Evolutionary conservation across 2,888 invertebrate genomes (phyloP), one percentile per base, ranked within the genome.

Genomic region (Orthosia gracilis): DNA sequence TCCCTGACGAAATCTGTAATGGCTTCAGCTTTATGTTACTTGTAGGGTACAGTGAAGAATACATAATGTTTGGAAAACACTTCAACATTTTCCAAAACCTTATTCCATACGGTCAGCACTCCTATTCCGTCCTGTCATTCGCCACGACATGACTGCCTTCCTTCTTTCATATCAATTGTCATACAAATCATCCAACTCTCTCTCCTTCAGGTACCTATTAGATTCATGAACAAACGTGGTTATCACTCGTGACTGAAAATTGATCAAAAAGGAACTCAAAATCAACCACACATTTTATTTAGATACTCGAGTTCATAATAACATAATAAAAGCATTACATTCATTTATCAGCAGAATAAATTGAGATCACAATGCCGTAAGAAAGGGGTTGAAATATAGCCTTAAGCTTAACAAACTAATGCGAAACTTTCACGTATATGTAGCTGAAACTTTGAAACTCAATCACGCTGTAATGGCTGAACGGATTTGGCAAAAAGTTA

Each of bases 401-500:
- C 52, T 1, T 12, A 21, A 68, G 76, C 76, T 54, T 59, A 65
- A 47, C 62, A 31, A 82, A 82, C 65, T 58, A 54, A 54, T 58
- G 52, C 13, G 0, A 58, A 58, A 76, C 58, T 82, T 47, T 58
- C 21, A 82, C 66, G 76, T 82, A 18, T 63, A 47, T 63, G n/a
- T 63, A 52, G 49, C 59, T 15, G 21, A 26, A 76, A 76, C 49
- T 76, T 76, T 26, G 67, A 49, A 76, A 82, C 77, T 76, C 66
- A 59, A 76, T 76, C 58, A 82, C 58, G 15, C 12, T 2, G 76
- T 76, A 82, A 76, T 76, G 65, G 47, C 2, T 76, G 76, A 23
- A 59, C 49, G 66, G 76, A 61, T 82, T 77, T 45, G n/a, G 45
- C 23, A 61, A 67, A 77, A 77, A 76, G 54, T 82, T 77, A 13